Conservation (phyloP, 2,888 invertebrate genomes). For the Adela reaumurella region DNA sequence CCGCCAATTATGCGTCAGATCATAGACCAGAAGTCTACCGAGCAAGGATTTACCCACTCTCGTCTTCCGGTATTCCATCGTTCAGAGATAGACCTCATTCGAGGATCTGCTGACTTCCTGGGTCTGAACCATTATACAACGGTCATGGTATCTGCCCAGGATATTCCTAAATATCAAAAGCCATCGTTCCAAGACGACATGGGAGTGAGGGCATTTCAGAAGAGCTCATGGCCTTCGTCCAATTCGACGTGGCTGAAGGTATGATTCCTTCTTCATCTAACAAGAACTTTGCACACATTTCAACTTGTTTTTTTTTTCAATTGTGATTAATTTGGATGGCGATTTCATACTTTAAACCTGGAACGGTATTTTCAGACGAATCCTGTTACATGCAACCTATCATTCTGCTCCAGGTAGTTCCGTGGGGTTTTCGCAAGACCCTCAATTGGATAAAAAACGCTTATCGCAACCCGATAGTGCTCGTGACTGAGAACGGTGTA, state of each 20-base stretch:
- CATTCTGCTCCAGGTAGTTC: slow-evolving; percentile 46
- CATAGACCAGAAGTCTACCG: slow-evolving; percentile 52
- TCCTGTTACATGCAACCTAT: too few species aligned
- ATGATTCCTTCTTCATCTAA: too few species aligned
- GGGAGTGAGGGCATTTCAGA: slow-evolving; percentile 28
- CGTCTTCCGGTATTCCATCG: slow-evolving; percentile 60
- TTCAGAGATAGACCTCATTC: slow-evolving; percentile 57
- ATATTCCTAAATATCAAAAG: slow-evolving; percentile 16
- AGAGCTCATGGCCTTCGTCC: slow-evolving; percentile 45
- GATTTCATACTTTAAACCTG: too few species aligned
- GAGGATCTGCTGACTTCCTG: slow-evolving; percentile 66
- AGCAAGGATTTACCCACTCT: slow-evolving; percentile 56
- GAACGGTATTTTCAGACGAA: too few species aligned
- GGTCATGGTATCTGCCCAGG: slow-evolving; percentile 31
- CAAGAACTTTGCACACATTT: too few species aligned
- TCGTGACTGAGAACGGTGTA: slow-evolving; percentile 62
- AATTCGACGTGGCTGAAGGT: slow-evolving; percentile 52
- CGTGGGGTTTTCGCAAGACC: slow-evolving; percentile 62
- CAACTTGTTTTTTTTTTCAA: too few species aligned
- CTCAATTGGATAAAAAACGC: slow-evolving; percentile 59
- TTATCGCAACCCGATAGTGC: slow-evolving; percentile 55
- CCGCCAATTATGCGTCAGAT: slow-evolving; percentile 60
- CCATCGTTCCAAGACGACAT: slow-evolving; percentile 39
- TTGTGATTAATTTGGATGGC: too few species aligned
- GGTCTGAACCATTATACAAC: slow-evolving; percentile 74